Base-by-base conservation (phyloP, 2,113 vertebrate genomes). In the Colistium nudipinnis region DNA sequence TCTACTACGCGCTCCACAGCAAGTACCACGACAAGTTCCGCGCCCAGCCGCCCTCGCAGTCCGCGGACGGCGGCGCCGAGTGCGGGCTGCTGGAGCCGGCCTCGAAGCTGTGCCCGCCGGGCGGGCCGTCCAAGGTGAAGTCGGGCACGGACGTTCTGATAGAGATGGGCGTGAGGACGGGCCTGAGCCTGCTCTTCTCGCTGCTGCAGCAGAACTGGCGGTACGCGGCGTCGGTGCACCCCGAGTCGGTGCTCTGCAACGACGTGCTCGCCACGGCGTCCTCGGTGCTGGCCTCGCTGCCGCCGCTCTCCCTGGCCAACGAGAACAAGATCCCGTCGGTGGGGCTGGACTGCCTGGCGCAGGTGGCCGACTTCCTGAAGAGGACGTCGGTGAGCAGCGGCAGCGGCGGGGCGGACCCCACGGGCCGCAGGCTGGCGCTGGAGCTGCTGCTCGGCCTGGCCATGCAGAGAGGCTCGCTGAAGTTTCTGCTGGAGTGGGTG, bases 101-200 rank as follows among this genome's bases (percentile, higher is more conserved):
- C 64, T 87, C 92, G 1, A 83, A 93, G 35, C 70, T 82, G 20
- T 87, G 87, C 76, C 69, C 71, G 38, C 56, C 80, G 12, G 89
- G 80, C 6, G 78, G 66, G 0, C 20, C 47, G 3, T 82, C 84
- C 25, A 89, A 86, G 62, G 80, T 84, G 11, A 91, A 91, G 73
- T 92, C 92, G 0, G 93, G 93, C 22, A 94, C 92, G 2, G 93
- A 94, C 14, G 93, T 93, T 68, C 87, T 94, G 48, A 94, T 94
- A 31, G 93, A 94, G 82, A 94, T 94, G 93, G 93, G 93, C 0
- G 93, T 94, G 55, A 88, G 93, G 73, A 94, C 93, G 3, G 93
- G 93, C 53, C 82, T 94, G 75, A 94, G 92, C 72, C 89, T 94
- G 24, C 92, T 94, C 28, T 94, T 94, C 39, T 92, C 93, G 0